Conservation (phyloP, 1,140 invertebrate genomes). For the Cydia strobilella region DNA sequence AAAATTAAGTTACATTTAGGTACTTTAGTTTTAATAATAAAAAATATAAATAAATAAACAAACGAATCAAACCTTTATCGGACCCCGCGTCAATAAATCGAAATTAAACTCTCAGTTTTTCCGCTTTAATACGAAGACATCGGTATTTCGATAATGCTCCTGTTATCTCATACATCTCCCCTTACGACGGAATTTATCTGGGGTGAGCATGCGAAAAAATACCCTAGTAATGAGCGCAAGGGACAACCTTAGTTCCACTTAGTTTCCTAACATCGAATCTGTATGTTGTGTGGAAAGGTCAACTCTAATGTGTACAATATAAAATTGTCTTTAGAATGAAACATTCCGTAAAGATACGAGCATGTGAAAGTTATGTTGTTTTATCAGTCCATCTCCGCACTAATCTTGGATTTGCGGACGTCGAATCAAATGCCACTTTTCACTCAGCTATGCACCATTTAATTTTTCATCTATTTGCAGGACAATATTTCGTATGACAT, state of each 20-base stretch:
- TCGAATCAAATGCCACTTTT: constrained; percentile 13
- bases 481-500: neutral
- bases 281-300: neutral
- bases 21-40: too few relatives aligned
- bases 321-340: neutral
- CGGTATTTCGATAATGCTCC: constrained; percentile 73
- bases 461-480: neutral
- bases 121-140: constrained; percentile 55
- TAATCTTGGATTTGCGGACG: constrained; percentile 7
- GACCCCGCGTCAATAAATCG: constrained; percentile 55
- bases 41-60: constrained; percentile 6
- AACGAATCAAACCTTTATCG: constrained; percentile 30
- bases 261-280: neutral
- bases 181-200: constrained; percentile 63
- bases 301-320: neutral
- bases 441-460: neutral
- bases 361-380: constrained; percentile 32
- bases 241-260: constrained; percentile 41
- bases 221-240: constrained; percentile 68
- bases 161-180: constrained; percentile 71
- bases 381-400: constrained; percentile 18
- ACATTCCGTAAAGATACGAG: neutral
- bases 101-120: constrained; percentile 59
- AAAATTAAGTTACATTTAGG: too few relatives aligned
- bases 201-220: constrained; percentile 72